phyloP scores from a whole-genome alignment of 2,113 vertebrate genomes.

The Synodontis membranacea region DNA sequence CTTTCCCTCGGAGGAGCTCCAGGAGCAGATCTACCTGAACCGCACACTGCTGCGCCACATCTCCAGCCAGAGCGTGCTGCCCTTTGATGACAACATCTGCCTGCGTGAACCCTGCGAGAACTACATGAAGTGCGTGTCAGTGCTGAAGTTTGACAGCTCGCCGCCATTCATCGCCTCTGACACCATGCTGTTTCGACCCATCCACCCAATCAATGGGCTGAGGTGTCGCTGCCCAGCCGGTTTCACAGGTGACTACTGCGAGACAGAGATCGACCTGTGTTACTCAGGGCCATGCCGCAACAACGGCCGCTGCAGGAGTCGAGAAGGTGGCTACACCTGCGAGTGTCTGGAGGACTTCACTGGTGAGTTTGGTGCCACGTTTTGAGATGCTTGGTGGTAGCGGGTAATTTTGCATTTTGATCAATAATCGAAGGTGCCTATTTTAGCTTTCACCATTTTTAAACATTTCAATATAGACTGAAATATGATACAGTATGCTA shows the following conservation, averaged over 20 bases:
- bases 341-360: constrained; percentile 90
- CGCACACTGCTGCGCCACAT: constrained; percentile 86
- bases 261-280: constrained; percentile 95
- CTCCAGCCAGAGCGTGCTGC: constrained; percentile 89
- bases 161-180: constrained; percentile 92
- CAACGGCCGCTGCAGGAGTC: constrained; percentile 86
- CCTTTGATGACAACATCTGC: constrained; percentile 98
- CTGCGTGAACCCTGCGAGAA: constrained; percentile 95
- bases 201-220: constrained; percentile 92
- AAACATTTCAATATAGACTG: neutral
- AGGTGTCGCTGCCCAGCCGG: constrained; percentile 90
- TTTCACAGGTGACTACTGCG: constrained; percentile 93
- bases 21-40: constrained; percentile 97
- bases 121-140: constrained; percentile 98
- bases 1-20: constrained; percentile 92
- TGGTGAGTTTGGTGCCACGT: constrained; percentile 71
- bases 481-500: neutral
- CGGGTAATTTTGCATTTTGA: neutral
- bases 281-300: constrained; percentile 89
- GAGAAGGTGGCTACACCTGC: constrained; percentile 92
- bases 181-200: constrained; percentile 92
- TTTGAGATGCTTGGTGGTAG: neutral
- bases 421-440: neutral
- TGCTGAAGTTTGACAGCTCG: constrained; percentile 91
- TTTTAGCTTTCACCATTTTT: neutral